Percentiles rank a stretch among this genome's conserved stretches.
phyloP scores from a whole-genome alignment of 1,140 invertebrate genomes.

The Sycobia sp. region DNA sequence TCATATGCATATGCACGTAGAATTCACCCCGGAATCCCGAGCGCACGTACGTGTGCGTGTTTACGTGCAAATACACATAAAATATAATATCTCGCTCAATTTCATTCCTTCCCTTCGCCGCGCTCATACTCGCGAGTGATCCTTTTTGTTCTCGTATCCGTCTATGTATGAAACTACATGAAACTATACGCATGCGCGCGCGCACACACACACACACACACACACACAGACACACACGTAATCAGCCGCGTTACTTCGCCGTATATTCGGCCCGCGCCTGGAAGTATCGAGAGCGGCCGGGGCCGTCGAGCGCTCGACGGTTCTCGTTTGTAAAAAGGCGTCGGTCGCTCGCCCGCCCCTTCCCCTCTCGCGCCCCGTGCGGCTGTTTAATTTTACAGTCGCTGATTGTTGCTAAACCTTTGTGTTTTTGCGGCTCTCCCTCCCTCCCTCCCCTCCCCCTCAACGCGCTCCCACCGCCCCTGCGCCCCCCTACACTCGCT shows the following conservation, averaged over 20 bases:
- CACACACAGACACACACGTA: too few relatives aligned
- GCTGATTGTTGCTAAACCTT: conserved; percentile 12
- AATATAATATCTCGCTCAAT: conserved; percentile 34
- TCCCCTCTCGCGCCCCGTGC: neutral
- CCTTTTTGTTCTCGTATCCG: conserved; percentile 6
- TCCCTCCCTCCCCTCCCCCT: neutral
- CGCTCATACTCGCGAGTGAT: neutral
- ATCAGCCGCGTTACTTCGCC: too few relatives aligned
- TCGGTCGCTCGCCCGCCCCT: too few relatives aligned
- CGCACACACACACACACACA: neutral
- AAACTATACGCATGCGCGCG: too few relatives aligned
- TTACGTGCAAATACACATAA: conserved; percentile 25
- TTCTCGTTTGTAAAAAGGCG: conserved; percentile 3
- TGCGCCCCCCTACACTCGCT: neutral
- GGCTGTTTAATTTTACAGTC: conserved; percentile 18
- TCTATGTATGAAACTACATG: too few relatives aligned
- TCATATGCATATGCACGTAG: too few relatives aligned
- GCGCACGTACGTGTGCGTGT: conserved; percentile 13
- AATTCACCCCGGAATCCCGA: neutral
- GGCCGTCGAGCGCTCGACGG: too few relatives aligned
- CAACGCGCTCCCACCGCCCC: too few relatives aligned
- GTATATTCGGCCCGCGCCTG: neutral
- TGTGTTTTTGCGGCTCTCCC: conserved; percentile 4
- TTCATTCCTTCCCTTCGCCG: conserved; percentile 29
- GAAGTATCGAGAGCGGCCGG: neutral